Evolutionary conservation across 2,888 invertebrate genomes (phyloP).

Genomic region (Hirudinaria manillensis): DNA sequence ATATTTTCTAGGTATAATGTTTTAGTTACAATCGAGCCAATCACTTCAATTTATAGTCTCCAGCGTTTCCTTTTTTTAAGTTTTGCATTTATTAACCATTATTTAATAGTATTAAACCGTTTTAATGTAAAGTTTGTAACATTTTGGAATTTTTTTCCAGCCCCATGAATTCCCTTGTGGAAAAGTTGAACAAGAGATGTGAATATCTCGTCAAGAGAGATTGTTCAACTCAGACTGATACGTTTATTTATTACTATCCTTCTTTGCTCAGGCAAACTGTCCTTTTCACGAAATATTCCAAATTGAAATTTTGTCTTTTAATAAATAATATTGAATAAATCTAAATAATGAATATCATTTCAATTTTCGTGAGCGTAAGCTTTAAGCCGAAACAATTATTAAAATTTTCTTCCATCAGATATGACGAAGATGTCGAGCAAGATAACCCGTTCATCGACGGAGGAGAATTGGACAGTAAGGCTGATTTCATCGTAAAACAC

Average conservation of each 20-base stretch:
- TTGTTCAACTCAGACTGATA: neutral
- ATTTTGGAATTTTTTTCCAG: no score
- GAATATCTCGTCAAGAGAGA: neutral
- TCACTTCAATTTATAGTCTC: no score
- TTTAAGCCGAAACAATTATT: neutral
- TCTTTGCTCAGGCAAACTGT: neutral
- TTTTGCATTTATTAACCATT: no score
- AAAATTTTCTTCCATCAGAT: neutral
- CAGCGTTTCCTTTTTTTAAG: no score
- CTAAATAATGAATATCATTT: neutral
- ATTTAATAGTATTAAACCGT: no score
- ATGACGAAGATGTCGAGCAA: neutral
- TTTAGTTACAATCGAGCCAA: no score
- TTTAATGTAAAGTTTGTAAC: no score
- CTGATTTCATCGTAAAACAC: slow-evolving; percentile 14
- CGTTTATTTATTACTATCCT: neutral
- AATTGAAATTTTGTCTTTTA: neutral
- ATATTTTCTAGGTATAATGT: no score
- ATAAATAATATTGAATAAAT: neutral
- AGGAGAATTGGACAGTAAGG: slow-evolving; percentile 20
- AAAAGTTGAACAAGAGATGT: neutral
- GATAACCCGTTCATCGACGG: slow-evolving; percentile 24
- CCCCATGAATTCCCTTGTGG: slow-evolving; percentile 3
- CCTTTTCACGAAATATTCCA: neutral
- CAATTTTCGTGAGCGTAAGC: neutral